A percentile compares a stretch with the other conserved stretches of the same genome.
Conservation (phyloP, 2,888 invertebrate genomes). For the Habrosyne pyritoides region DNA sequence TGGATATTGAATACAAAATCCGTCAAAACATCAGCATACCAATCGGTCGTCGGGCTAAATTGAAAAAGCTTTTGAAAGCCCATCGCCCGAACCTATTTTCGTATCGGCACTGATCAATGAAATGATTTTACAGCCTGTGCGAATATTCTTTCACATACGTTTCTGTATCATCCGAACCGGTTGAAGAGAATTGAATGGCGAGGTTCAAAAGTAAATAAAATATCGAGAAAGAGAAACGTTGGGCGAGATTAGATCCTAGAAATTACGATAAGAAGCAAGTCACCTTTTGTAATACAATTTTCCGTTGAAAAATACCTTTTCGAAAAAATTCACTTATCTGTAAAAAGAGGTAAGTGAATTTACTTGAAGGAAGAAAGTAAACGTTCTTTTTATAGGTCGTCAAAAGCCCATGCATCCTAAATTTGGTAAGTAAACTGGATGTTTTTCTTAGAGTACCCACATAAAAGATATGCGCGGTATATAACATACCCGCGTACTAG, state of each 20-base stretch:
- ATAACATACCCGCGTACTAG: background rate
- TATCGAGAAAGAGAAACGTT: background rate
- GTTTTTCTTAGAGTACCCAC: background rate
- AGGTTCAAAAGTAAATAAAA: background rate
- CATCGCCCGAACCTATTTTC: slow-evolving; percentile 45
- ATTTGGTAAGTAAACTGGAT: slow-evolving; percentile 39
- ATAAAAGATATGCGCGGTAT: slow-evolving; percentile 1
- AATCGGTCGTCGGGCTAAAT: slow-evolving; percentile 36
- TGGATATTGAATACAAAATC: slow-evolving; percentile 29
- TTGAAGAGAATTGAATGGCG: slow-evolving; percentile 19
- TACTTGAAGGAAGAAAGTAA: slow-evolving; percentile 41
- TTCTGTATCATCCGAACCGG: slow-evolving; percentile 17
- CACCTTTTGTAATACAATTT: slow-evolving; percentile 25
- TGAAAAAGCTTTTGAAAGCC: slow-evolving; percentile 53
- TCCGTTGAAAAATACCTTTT: slow-evolving; percentile 35
- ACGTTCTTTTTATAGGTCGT: slow-evolving; percentile 55
- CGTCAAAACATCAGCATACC: slow-evolving; percentile 34
- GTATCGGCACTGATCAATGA: slow-evolving; percentile 45
- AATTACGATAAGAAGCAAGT: slow-evolving; percentile 34
- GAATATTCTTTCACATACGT: slow-evolving; percentile 44
- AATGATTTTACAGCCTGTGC: slow-evolving; percentile 49
- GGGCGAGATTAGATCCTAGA: slow-evolving; percentile 14
- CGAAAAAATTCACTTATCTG: slow-evolving; percentile 35
- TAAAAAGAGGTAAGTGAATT: slow-evolving; percentile 44
- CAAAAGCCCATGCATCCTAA: slow-evolving; percentile 51